Evolutionary conservation across 2,797 vertebrate genomes (phyloP), one percentile per base, ranked within the genome.

Genomic region (Lithobates sylvaticus): DNA sequence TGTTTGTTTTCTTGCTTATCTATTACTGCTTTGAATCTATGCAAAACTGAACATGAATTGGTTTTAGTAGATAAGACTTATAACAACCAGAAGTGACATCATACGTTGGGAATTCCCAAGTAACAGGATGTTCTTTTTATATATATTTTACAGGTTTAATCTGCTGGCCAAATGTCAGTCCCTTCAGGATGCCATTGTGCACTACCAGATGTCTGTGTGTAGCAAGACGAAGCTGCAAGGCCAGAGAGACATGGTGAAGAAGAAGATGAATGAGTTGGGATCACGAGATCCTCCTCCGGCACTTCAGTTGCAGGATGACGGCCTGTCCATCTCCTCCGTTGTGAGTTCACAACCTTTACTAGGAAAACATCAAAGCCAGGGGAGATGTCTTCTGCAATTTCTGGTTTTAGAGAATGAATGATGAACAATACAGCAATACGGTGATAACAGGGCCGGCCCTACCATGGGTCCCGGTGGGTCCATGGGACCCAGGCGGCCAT

Each of bases 131-230:
- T 81, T 18, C 58, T 5, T 27, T 21, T 61, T 76, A 18, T 29
- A 18, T 29, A 29, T 2, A 32, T 21, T 44, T 18, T 6, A 18
- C 90, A 99, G 98, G 89, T 94, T 98, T 72, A 96, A 96, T 89
- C 93, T 96, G 91, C 94, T 99, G 93, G 95, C 96, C 78, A 97
- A 96, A 93, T 94, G 91, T 78, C 97, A 97, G 78, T 95, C 93
- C 0, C 92, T 99, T 90, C 97, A 97, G 50, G 96, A 97, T 89
- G 94, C 90, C 0, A 92, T 94, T 65, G 96, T 97, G 91, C 96
- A 96, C 70, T 94, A 97, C 9, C 93, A 95, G 88, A 89, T 95
- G 3, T 95, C 95, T 2, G 92, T 96, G 89, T 97, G 97, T 4
- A 12, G 90, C 6, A 95, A 95, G 85, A 94, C 94, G 89, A 96